phyloP scores from a whole-genome alignment of 2,113 vertebrate species.

The Condylura cristata region DNA sequence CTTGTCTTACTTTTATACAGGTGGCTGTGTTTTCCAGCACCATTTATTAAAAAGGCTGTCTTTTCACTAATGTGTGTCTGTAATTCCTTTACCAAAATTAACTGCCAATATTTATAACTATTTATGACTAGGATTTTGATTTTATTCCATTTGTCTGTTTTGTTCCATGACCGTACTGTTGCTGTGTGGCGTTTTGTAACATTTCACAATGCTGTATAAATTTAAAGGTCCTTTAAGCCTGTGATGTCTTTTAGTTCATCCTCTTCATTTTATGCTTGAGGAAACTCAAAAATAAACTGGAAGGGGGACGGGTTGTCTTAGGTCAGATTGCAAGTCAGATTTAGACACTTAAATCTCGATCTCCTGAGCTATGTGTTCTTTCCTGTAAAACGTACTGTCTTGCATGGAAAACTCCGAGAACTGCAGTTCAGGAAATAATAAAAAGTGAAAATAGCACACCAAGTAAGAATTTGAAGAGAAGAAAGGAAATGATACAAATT shows the following conservation, averaged over 20 bases:
- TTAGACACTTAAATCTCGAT: neutral
- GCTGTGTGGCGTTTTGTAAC: too few relatives aligned
- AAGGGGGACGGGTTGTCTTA: neutral
- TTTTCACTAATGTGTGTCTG: too few relatives aligned
- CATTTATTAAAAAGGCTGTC: too few relatives aligned
- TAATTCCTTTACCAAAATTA: too few relatives aligned
- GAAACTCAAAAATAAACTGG: neutral
- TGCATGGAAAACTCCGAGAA: neutral
- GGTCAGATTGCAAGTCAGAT: neutral
- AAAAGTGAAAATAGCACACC: neutral
- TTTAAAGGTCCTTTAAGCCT: neutral
- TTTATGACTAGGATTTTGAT: too few relatives aligned
- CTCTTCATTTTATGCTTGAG: neutral
- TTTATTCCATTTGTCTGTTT: too few relatives aligned
- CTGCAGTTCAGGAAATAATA: neutral
- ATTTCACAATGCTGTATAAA: neutral
- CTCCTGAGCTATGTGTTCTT: neutral
- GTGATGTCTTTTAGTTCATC: neutral
- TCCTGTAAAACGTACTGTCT: too few relatives aligned
- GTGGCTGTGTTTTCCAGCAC: too few relatives aligned
- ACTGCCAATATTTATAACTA: too few relatives aligned
- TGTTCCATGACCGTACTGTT: too few relatives aligned
- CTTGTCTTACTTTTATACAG: too few relatives aligned
- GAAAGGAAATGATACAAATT: neutral
- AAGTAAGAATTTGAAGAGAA: neutral